phyloP scores from a whole-genome alignment of 2,797 vertebrate genomes.

The Crotalus adamanteus region DNA sequence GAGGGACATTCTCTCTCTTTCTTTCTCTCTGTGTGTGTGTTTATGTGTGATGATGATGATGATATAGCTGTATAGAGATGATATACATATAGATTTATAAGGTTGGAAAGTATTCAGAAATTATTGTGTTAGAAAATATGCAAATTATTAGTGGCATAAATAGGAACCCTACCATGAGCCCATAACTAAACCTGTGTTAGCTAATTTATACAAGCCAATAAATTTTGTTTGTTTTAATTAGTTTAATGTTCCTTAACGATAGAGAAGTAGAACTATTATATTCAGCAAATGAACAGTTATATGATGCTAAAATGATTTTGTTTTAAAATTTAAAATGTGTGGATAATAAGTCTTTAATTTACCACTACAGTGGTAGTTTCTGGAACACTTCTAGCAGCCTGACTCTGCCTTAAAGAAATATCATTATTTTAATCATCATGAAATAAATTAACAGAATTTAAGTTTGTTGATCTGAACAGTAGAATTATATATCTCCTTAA shows the following conservation, averaged over 20 bases:
- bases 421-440: neutral
- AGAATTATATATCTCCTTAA: neutral
- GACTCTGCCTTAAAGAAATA: neutral
- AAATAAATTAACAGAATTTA: neutral
- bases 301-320: conserved; percentile 17
- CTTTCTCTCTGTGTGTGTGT: too few relatives aligned
- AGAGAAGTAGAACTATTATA: neutral
- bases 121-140: neutral
- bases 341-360: conserved; percentile 6
- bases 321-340: conserved; percentile 14
- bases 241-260: neutral
- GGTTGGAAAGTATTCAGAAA: neutral
- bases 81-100: neutral
- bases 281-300: neutral
- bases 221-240: neutral
- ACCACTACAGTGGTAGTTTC: conserved; percentile 4
- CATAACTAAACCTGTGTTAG: neutral
- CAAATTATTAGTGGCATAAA: neutral
- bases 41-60: neutral
- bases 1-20: neutral
- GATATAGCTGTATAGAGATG: neutral
- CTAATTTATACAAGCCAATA: neutral
- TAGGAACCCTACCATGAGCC: neutral
- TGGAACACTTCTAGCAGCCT: neutral
- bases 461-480: neutral